Conservation (phyloP, 2,797 vertebrate genomes). For the Nannoperca australis region DNA sequence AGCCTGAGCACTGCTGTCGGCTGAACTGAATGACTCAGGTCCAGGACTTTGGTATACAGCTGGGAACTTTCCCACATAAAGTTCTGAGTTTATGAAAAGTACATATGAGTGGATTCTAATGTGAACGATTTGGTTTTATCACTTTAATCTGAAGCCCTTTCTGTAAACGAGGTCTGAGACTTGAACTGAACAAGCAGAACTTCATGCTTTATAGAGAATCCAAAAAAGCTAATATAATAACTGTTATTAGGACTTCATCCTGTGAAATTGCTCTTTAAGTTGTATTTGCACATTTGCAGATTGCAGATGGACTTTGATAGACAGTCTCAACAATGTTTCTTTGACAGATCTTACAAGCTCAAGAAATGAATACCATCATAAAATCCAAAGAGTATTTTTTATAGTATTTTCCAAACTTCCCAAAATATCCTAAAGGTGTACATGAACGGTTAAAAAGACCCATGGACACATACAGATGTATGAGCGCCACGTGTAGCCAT, state of each 20-base stretch:
- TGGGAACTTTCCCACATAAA: constrained; percentile 11
- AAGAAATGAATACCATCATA: no score
- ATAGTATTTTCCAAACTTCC: background rate
- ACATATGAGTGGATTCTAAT: background rate
- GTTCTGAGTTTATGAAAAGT: constrained; percentile 3
- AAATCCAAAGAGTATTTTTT: no score
- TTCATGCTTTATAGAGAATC: constrained; percentile 9
- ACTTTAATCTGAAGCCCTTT: background rate
- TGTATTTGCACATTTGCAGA: constrained; percentile 5
- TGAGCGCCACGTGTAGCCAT: background rate
- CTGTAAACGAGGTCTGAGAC: background rate
- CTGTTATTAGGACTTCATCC: constrained; percentile 1
- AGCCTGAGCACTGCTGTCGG: constrained; percentile 23
- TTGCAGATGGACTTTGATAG: constrained; percentile 10
- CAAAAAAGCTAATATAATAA: background rate
- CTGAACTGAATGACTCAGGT: constrained; percentile 41
- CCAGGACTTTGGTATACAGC: background rate
- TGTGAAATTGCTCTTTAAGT: background rate
- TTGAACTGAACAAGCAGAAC: background rate
- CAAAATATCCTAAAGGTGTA: background rate
- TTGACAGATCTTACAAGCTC: background rate
- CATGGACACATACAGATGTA: background rate
- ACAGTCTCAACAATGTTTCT: background rate
- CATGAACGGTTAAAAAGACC: background rate
- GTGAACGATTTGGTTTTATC: constrained; percentile 14